Conservation (phyloP, 2,888 invertebrate genomes). For the Cheilosia variabilis region DNA sequence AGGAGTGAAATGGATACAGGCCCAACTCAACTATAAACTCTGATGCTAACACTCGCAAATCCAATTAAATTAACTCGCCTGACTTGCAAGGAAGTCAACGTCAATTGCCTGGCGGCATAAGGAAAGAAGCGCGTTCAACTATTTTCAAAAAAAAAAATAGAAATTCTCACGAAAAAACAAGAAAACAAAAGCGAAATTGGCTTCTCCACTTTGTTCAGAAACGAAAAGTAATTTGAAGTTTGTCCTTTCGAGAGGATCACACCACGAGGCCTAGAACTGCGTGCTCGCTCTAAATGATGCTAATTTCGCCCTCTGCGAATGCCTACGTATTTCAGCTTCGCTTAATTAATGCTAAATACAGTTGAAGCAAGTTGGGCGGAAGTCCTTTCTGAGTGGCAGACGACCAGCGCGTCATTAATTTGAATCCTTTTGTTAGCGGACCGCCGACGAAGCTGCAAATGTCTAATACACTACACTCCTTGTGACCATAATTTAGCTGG, state of each 20-base stretch:
- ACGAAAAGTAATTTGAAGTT: slow-evolving; percentile 51
- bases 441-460: slow-evolving; percentile 6
- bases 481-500: slow-evolving; percentile 48
- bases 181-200: slow-evolving; percentile 7
- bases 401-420: slow-evolving; percentile 14
- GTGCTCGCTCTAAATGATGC: slow-evolving; percentile 47
- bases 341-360: slow-evolving; percentile 52
- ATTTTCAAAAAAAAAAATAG: background rate
- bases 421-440: slow-evolving; percentile 43
- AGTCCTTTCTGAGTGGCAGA: slow-evolving; percentile 40
- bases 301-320: slow-evolving; percentile 60
- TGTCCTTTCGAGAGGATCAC: slow-evolving; percentile 15
- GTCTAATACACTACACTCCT: slow-evolving; percentile 31
- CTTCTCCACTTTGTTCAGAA: slow-evolving; percentile 3
- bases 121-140: slow-evolving; percentile 50
- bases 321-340: slow-evolving; percentile 54
- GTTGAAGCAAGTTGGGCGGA: slow-evolving; percentile 21
- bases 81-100: slow-evolving; percentile 57
- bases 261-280: slow-evolving; percentile 13
- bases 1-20: background rate
- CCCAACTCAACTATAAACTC: background rate
- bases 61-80: slow-evolving; percentile 68
- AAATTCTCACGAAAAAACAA: slow-evolving; percentile 12
- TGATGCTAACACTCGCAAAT: slow-evolving; percentile 2
- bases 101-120: slow-evolving; percentile 55